Evolutionary conservation across 2,888 invertebrate genomes (phyloP), one percentile per base, ranked within the genome.

Genomic region (Leptinotarsa juncta): DNA sequence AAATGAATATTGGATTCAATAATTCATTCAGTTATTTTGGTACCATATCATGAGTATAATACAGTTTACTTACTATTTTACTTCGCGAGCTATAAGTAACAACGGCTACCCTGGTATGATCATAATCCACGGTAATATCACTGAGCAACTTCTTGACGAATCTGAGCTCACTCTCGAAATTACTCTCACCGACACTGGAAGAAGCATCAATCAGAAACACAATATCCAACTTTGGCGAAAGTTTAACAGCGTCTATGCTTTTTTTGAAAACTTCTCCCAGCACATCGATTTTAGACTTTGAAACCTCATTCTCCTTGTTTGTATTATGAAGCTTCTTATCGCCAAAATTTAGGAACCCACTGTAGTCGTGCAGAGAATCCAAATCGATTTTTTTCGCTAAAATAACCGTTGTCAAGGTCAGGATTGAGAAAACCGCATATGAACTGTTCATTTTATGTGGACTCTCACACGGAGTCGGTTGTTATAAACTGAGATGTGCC

Each of bases 131-230:
- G 0, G 91, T 91, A 78, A 93, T 92, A 82, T 92, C 92, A 49
- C 92, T 91, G 60, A 94, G 84, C 7, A 93, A 85, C 84, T 91
- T 93, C 82, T 91, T 90, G 57, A 93, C 92, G 84, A 93, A 93
- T 82, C 91, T 91, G 67, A 93, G 85, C 84, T 93, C 93, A 83
- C 91, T 92, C 76, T 88, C 87, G 84, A 93, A 94, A 85, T 94
- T 93, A 23, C 88, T 86, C 77, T 89, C 88, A 0, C 93, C 93
- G 3, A 94, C 92, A 79, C 92, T 93, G 0, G 91, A 91, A n/a
- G 93, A 93, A 16, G 91, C 91, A 82, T 94, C 94, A 65, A 94
- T 91, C 65, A 93, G 86, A 84, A 94, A 93, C 42, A 93, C 89
- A 55, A 93, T 86, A 82, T 94, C 93, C 77, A 92, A 86, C 65